Evolutionary conservation across 2,113 vertebrate species (phyloP).

Genomic region (Xiphophorus maculatus): DNA sequence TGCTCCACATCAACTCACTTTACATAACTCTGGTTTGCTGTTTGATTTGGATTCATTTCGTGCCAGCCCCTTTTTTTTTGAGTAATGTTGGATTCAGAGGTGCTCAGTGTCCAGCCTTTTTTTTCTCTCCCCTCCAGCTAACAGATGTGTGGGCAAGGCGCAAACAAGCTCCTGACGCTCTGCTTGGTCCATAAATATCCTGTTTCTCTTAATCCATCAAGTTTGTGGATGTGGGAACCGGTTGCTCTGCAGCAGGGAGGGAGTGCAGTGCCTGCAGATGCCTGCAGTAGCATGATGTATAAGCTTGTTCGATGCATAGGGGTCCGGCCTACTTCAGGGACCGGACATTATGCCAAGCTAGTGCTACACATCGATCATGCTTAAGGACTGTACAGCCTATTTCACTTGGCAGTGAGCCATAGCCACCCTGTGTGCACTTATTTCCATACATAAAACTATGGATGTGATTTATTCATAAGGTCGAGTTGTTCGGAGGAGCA

Average conservation of each 20-base stretch:
- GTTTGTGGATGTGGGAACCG: slow-evolving; percentile 60
- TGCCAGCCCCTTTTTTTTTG: slow-evolving; percentile 38
- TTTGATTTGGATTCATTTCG: slow-evolving; percentile 60
- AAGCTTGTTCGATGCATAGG: slow-evolving; percentile 66
- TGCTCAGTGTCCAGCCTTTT: slow-evolving; percentile 39
- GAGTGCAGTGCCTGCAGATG: slow-evolving; percentile 50
- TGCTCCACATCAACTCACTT: slow-evolving; percentile 42
- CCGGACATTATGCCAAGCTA: slow-evolving; percentile 64
- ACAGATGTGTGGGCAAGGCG: slow-evolving; percentile 69
- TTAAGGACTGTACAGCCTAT: slow-evolving; percentile 66
- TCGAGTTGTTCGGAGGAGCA: slow-evolving; percentile 23
- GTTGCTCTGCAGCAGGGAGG: slow-evolving; percentile 53
- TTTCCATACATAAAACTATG: slow-evolving; percentile 62
- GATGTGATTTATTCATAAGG: slow-evolving; percentile 54
- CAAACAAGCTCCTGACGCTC: slow-evolving; percentile 61
- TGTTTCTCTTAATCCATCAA: slow-evolving; percentile 77
- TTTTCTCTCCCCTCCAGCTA: slow-evolving; percentile 51
- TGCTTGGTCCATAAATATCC: slow-evolving; percentile 72
- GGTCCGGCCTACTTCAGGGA: slow-evolving; percentile 63
- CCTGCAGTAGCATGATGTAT: slow-evolving; percentile 72
- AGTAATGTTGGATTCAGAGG: slow-evolving; percentile 51
- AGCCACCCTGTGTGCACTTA: slow-evolving; percentile 41
- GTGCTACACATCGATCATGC: slow-evolving; percentile 70
- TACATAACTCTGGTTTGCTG: slow-evolving; percentile 46
- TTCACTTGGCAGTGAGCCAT: slow-evolving; percentile 65